These are phyloP conservation scores for Vollenhovia emeryi DNA, from an alignment of 1,140 invertebrate species.

Conservation along the genomic window DNA sequence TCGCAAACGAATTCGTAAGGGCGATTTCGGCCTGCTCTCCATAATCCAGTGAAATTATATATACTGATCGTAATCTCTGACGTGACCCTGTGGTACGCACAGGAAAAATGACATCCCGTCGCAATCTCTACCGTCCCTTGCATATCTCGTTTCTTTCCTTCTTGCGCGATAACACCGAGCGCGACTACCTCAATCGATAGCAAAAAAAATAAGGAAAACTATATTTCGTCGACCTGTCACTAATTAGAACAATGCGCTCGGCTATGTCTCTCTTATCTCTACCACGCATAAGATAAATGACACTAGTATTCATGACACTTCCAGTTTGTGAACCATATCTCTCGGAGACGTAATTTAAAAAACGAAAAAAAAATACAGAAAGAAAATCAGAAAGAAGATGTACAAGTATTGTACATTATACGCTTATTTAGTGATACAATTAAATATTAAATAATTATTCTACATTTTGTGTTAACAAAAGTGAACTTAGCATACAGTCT, in stretches of 20 bases:
- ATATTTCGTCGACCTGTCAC: conserved; percentile 21
- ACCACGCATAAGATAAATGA: conserved; percentile 69
- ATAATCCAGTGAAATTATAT: not conserved
- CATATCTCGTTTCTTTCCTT: not conserved
- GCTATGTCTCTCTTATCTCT: conserved; percentile 42
- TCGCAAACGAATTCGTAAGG: not conserved
- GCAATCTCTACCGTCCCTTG: conserved; percentile 1
- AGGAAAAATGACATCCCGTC: conserved; percentile 18
- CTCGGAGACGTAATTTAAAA: conserved; percentile 35
- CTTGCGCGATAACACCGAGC: conserved; percentile 8
- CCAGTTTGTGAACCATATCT: conserved; percentile 48
- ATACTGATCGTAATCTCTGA: not conserved
- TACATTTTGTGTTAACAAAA: conserved; percentile 78
- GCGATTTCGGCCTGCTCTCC: not conserved
- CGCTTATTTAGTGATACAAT: conserved; percentile 74
- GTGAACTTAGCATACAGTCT: conserved; percentile 77
- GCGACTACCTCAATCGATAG: conserved; percentile 6
- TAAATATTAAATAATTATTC: conserved; percentile 83
- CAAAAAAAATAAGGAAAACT: conserved; percentile 5
- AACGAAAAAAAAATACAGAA: conserved; percentile 24
- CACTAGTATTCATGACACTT: conserved; percentile 74
- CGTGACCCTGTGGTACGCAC: not conserved
- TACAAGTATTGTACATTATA: conserved; percentile 73
- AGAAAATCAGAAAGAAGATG: conserved; percentile 41
- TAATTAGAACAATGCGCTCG: conserved; percentile 53